Conservation (phyloP, 2,888 invertebrate species). For the Scrobipalpa atriplicella region DNA sequence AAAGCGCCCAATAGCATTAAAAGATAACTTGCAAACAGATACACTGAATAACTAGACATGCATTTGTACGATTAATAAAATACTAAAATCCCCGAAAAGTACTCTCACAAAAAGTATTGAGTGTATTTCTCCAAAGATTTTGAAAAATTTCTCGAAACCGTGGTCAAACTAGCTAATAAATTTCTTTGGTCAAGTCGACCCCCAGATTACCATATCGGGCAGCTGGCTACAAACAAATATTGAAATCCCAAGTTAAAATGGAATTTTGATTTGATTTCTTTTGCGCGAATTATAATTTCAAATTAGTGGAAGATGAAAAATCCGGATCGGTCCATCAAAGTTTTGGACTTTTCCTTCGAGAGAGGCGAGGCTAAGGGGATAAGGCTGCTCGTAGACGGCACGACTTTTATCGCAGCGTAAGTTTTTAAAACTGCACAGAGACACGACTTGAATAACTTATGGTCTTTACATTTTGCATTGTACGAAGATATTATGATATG, state of each 20-base stretch:
- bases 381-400: slow-evolving; percentile 14
- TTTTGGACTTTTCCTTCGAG: slow-evolving; percentile 54
- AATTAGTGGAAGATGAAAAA: slow-evolving; percentile 80
- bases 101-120: background rate
- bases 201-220: slow-evolving; percentile 51
- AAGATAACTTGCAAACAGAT: too few species aligned
- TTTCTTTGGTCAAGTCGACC: slow-evolving; percentile 33
- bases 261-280: slow-evolving; percentile 82
- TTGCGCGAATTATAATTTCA: slow-evolving; percentile 77
- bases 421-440: background rate
- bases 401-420: background rate
- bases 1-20: too few species aligned
- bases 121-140: background rate
- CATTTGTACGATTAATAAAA: too few species aligned
- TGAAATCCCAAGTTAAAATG: slow-evolving; percentile 78
- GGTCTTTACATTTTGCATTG: too few species aligned
- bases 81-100: background rate
- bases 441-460: background rate
- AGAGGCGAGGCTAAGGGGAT: slow-evolving; percentile 30
- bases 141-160: background rate
- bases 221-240: slow-evolving; percentile 73
- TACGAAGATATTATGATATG: too few species aligned
- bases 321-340: slow-evolving; percentile 76
- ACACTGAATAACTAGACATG: too few species aligned
- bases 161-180: slow-evolving; percentile 15